phyloP scores from a whole-genome alignment of 2,888 invertebrate species.

The Clitarchus hookeri region DNA sequence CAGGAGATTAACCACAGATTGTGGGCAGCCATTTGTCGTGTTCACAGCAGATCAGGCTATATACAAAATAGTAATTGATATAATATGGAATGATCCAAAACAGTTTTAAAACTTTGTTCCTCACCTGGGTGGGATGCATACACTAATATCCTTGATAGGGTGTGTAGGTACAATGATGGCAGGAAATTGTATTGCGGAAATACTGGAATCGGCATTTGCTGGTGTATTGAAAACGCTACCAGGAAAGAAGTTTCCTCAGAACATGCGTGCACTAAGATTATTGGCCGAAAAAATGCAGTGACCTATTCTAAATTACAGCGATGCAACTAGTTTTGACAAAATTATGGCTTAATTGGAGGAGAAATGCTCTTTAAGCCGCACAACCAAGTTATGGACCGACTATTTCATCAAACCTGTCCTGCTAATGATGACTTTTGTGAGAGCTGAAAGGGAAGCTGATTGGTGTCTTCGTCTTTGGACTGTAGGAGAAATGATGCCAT shows the following conservation, averaged over 20 bases:
- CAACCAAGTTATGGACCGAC: neutral
- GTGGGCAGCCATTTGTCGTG: neutral
- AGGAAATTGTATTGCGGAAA: neutral
- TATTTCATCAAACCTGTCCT: conserved; percentile 15
- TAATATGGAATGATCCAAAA: conserved; percentile 5
- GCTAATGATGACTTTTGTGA: conserved; percentile 11
- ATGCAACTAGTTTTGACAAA: conserved; percentile 2
- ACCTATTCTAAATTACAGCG: neutral
- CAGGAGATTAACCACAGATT: neutral
- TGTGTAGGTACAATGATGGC: conserved; percentile 11
- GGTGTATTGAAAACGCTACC: too few relatives aligned
- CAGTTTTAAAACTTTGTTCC: neutral
- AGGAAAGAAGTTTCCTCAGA: too few relatives aligned
- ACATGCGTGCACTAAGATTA: neutral
- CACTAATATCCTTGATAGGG: neutral
- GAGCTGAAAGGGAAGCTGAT: conserved; percentile 16
- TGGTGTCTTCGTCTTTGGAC: neutral
- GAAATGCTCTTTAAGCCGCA: neutral
- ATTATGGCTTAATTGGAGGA: neutral
- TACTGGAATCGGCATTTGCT: neutral
- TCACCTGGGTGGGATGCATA: conserved; percentile 11
- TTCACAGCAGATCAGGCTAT: conserved; percentile 18
- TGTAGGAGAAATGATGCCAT: conserved; percentile 11
- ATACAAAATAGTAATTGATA: conserved; percentile 17
- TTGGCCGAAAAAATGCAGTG: neutral